Evolutionary conservation across 2,113 vertebrate genomes (phyloP).

Genomic region (Stegastes partitus): DNA sequence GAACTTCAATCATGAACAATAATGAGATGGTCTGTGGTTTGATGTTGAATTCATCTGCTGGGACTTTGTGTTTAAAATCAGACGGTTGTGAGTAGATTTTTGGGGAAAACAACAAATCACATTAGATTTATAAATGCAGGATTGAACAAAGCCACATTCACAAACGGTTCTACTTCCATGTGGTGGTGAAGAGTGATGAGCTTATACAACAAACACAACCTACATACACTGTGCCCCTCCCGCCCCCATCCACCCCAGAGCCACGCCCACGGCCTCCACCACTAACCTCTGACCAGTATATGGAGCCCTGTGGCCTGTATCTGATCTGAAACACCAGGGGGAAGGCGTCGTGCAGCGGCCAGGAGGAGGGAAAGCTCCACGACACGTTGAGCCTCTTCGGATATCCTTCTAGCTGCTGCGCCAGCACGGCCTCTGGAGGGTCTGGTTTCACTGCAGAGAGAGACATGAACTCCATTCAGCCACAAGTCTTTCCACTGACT

Average conservation of each 20-base stretch:
- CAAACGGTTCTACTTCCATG: no score
- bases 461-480: background rate
- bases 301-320: constrained; percentile 80
- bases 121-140: no score
- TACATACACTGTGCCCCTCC: no score
- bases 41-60: no score
- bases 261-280: no score
- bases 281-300: constrained; percentile 82
- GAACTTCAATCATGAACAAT: no score
- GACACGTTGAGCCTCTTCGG: constrained; percentile 73
- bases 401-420: constrained; percentile 49
- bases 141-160: no score
- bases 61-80: no score
- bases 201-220: background rate
- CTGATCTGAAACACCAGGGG: constrained; percentile 80
- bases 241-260: no score
- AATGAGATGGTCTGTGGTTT: no score
- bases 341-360: constrained; percentile 67
- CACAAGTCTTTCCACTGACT: background rate
- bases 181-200: background rate
- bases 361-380: constrained; percentile 79
- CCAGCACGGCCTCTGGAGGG: constrained; percentile 73
- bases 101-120: no score
- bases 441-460: constrained; percentile 82
- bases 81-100: no score